Evolutionary conservation across 2,113 vertebrate species (phyloP).

Genomic region (Odocoileus hemionus): DNA sequence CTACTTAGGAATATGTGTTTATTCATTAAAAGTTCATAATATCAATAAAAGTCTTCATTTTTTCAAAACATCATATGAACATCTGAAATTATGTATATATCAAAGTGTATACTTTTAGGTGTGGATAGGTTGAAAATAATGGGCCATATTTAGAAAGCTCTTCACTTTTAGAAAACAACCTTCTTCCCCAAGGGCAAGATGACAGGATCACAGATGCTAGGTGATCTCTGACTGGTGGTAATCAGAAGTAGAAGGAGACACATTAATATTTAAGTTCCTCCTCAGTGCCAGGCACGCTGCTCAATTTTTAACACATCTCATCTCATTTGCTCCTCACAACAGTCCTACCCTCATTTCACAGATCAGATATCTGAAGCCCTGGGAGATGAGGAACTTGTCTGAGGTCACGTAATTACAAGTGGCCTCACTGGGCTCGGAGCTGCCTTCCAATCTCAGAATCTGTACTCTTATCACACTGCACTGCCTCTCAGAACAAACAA

Average conservation of each 20-base stretch:
- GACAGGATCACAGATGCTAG: not conserved
- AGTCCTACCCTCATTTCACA: not conserved
- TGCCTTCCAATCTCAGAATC: not conserved
- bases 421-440: not conserved
- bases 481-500: not conserved
- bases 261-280: not conserved
- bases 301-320: not conserved
- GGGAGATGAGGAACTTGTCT: not conserved
- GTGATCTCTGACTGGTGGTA: not conserved
- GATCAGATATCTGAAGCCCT: not conserved
- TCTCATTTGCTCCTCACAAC: not conserved
- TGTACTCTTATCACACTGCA: fast-evolving
- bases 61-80: not conserved
- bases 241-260: not conserved
- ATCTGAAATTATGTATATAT: not conserved
- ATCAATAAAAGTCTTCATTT: not conserved
- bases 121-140: not conserved
- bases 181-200: not conserved
- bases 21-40: not conserved
- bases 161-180: not conserved
- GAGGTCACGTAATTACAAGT: not conserved
- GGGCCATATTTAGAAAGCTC: not conserved
- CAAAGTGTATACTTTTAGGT: not conserved
- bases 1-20: not conserved
- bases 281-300: not conserved